phyloP scores from a whole-genome alignment of 2,888 invertebrate species.

The Sarcophaga rosellei region DNA sequence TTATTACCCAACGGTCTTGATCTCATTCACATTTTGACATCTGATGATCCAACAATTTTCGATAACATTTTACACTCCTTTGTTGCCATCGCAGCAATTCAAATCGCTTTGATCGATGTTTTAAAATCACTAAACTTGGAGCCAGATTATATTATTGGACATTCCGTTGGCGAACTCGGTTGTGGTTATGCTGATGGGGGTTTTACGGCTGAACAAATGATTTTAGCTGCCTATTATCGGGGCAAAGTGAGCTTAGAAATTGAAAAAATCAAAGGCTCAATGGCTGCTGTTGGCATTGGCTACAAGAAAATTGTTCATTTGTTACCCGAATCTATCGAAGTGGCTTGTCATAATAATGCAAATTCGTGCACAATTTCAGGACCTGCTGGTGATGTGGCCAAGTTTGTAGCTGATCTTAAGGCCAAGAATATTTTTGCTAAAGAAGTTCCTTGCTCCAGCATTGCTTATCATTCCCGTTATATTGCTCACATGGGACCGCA shows the following conservation, averaged over 20 bases:
- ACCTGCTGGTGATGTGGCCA: constrained; percentile 85
- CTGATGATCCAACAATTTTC: constrained; percentile 83
- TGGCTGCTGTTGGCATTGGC: constrained; percentile 93
- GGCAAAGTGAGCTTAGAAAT: constrained; percentile 89
- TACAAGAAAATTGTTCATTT: constrained; percentile 83
- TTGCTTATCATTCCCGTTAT: constrained; percentile 93
- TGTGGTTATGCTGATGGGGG: constrained; percentile 97
- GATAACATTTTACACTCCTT: constrained; percentile 86
- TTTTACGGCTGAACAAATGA: constrained; percentile 92
- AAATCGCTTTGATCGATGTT: constrained; percentile 85
- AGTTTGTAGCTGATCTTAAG: constrained; percentile 85
- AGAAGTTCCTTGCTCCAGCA: constrained; percentile 91
- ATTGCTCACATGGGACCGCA: constrained; percentile 86
- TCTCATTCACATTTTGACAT: constrained; percentile 85
- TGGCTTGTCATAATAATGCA: constrained; percentile 92
- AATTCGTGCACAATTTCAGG: constrained; percentile 95
- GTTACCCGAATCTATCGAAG: constrained; percentile 88
- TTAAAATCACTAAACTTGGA: constrained; percentile 83
- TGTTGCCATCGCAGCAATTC: constrained; percentile 86
- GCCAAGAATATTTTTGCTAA: constrained; percentile 89
- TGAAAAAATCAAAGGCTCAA: constrained; percentile 87
- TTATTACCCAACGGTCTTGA: constrained; percentile 84
- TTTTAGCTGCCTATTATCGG: constrained; percentile 91
- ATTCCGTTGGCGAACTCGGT: constrained; percentile 96
- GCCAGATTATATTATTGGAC: constrained; percentile 90